These are phyloP conservation scores for Ceramica pisi DNA, from an alignment of 2,888 invertebrate species.

Conservation along the genomic window DNA sequence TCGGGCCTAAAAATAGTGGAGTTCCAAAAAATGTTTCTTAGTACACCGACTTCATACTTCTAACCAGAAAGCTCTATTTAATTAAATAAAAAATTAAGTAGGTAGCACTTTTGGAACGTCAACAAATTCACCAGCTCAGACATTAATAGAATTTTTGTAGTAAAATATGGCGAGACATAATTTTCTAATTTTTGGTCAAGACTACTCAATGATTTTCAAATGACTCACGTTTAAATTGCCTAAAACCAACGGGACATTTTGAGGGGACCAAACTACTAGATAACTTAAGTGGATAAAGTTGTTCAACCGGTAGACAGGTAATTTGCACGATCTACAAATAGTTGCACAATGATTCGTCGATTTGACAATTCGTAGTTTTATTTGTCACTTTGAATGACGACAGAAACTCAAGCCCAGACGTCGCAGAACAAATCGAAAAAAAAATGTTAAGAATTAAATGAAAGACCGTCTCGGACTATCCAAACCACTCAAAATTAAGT, in stretches of 20 bases:
- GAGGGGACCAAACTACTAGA: not conserved
- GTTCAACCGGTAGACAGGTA: not conserved
- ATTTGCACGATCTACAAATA: slow-evolving; percentile 22
- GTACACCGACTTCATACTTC: too few species aligned
- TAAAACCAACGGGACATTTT: slow-evolving; percentile 4
- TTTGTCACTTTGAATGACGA: slow-evolving; percentile 3
- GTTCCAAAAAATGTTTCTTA: too few species aligned
- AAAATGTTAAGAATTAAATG: not conserved
- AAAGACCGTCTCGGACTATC: not conserved
- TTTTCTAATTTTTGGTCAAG: too few species aligned
- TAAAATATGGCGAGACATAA: not conserved
- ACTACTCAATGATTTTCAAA: not conserved
- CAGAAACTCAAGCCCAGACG: slow-evolving; percentile 2
- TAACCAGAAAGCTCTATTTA: too few species aligned
- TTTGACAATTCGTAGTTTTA: slow-evolving; percentile 1
- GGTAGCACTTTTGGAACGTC: too few species aligned
- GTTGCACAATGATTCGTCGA: not conserved
- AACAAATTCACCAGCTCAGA: not conserved
- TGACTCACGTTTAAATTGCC: slow-evolving; percentile 7
- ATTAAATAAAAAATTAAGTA: too few species aligned
- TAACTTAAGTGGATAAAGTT: slow-evolving; percentile 10
- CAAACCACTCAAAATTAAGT: not conserved
- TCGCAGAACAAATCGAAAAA: not conserved
- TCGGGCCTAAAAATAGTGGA: too few species aligned
- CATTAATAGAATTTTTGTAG: not conserved